phyloP scores from a whole-genome alignment of 2,888 invertebrate species.

The Agapetus fuscipes region DNA sequence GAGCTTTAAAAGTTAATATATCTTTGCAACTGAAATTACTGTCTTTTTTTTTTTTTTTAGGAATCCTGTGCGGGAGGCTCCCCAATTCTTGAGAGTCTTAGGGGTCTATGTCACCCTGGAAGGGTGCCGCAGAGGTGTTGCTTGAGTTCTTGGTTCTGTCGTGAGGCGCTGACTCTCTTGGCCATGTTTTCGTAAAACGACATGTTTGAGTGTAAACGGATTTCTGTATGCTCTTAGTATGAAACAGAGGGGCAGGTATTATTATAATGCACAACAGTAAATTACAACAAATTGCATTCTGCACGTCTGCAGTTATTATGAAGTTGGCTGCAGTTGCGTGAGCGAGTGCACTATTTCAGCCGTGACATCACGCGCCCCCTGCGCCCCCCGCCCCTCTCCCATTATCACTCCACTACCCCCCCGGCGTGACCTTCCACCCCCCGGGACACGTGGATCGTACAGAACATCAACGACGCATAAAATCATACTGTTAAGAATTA shows the following conservation, averaged over 20 bases:
- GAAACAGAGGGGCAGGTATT: slow-evolving; percentile 13
- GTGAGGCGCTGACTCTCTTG: too few species aligned
- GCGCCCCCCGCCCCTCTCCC: slow-evolving; percentile 6
- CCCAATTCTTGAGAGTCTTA: too few species aligned
- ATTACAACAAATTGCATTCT: slow-evolving; percentile 23
- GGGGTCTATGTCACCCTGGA: too few species aligned
- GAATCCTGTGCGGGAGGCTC: too few species aligned
- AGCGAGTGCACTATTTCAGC: slow-evolving; percentile 21
- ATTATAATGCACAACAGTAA: slow-evolving; percentile 22
- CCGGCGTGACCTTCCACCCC: neutral
- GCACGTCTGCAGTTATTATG: slow-evolving; percentile 23
- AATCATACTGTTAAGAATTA: neutral
- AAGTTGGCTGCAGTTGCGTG: slow-evolving; percentile 22
- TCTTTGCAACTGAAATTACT: too few species aligned
- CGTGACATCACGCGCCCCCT: slow-evolving; percentile 13
- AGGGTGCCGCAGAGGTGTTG: too few species aligned
- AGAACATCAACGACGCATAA: neutral
- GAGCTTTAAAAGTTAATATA: too few species aligned
- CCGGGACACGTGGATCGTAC: neutral
- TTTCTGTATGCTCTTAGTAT: too few species aligned
- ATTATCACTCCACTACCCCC: neutral
- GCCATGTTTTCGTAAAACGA: too few species aligned
- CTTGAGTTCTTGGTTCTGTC: too few species aligned
- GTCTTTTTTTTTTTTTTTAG: too few species aligned
- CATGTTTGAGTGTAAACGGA: too few species aligned